These are phyloP conservation scores for Oreonectes daqikongensis DNA, from an alignment of 2,797 vertebrate genomes.

Conservation along the genomic window DNA sequence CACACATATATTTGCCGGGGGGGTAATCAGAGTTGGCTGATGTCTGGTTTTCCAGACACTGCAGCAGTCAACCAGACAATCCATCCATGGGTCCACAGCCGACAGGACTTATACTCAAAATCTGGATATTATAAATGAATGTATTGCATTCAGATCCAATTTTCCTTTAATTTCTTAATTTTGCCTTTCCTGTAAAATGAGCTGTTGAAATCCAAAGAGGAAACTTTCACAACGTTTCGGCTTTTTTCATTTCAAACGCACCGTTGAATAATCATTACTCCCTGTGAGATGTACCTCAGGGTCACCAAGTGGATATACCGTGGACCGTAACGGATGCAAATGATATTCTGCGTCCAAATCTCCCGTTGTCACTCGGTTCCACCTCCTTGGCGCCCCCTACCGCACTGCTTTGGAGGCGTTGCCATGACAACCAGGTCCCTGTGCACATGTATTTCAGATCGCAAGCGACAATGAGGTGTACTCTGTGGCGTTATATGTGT, in stretches of 20 bases:
- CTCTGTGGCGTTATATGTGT: slow-evolving; percentile 22
- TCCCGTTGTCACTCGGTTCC: slow-evolving; percentile 13
- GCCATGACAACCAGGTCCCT: slow-evolving; percentile 45
- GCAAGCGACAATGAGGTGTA: slow-evolving; percentile 23
- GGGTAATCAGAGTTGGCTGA: slow-evolving; percentile 59
- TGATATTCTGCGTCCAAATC: slow-evolving; percentile 24
- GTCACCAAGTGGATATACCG: slow-evolving; percentile 4
- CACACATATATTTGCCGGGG: slow-evolving; percentile 23
- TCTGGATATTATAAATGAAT: slow-evolving; percentile 1
- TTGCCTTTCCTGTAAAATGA: not conserved
- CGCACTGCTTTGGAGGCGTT: slow-evolving; percentile 34
- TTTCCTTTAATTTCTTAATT: slow-evolving; percentile 9
- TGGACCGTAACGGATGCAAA: slow-evolving; percentile 27
- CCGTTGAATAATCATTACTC: not conserved
- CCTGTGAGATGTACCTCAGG: slow-evolving; percentile 18
- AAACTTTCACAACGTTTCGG: not conserved
- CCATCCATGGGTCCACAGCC: slow-evolving; percentile 63
- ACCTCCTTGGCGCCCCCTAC: slow-evolving; percentile 41
- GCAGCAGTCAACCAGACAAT: slow-evolving; percentile 77
- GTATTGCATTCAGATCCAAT: slow-evolving; percentile 9
- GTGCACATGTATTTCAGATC: slow-evolving; percentile 19
- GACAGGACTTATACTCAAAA: not conserved
- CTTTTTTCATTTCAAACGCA: not conserved
- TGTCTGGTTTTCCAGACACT: slow-evolving; percentile 84
- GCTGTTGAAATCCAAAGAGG: not conserved